Evolutionary conservation across 2,888 invertebrate genomes (phyloP).

Genomic region (Zele albiditarsus): DNA sequence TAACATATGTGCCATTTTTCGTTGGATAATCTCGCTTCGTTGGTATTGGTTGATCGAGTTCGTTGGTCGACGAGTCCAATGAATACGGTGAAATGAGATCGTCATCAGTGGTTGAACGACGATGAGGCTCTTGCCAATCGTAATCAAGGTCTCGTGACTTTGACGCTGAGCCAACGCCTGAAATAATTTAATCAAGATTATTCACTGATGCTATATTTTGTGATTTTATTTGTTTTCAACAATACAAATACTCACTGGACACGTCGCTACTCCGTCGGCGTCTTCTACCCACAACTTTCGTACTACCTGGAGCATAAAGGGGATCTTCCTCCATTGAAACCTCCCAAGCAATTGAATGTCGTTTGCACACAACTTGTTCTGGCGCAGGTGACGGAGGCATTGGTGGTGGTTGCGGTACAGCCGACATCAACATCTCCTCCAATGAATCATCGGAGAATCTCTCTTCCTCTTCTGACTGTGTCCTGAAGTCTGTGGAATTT

Average conservation of each 20-base stretch:
- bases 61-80: slow-evolving; percentile 75
- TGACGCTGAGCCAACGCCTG: slow-evolving; percentile 84
- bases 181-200: slow-evolving; percentile 18
- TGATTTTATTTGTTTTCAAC: not conserved
- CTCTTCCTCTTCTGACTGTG: slow-evolving; percentile 75
- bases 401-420: slow-evolving; percentile 76
- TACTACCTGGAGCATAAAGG: slow-evolving; percentile 81
- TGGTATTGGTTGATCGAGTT: slow-evolving; percentile 61
- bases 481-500: slow-evolving; percentile 70
- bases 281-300: slow-evolving; percentile 76
- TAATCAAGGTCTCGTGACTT: slow-evolving; percentile 79
- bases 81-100: slow-evolving; percentile 82
- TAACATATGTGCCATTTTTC: slow-evolving; percentile 85
- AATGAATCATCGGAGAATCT: slow-evolving; percentile 90
- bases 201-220: not conserved
- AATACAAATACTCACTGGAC: slow-evolving; percentile 68
- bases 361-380: slow-evolving; percentile 73
- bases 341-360: slow-evolving; percentile 91
- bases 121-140: slow-evolving; percentile 83
- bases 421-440: slow-evolving; percentile 78
- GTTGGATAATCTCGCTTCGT: slow-evolving; percentile 72
- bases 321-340: slow-evolving; percentile 84
- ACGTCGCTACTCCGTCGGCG: slow-evolving; percentile 73
- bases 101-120: slow-evolving; percentile 79
- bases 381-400: slow-evolving; percentile 76